Evolutionary conservation across 2,888 invertebrate species (phyloP).

Genomic region (Sylvicola cinctus): DNA sequence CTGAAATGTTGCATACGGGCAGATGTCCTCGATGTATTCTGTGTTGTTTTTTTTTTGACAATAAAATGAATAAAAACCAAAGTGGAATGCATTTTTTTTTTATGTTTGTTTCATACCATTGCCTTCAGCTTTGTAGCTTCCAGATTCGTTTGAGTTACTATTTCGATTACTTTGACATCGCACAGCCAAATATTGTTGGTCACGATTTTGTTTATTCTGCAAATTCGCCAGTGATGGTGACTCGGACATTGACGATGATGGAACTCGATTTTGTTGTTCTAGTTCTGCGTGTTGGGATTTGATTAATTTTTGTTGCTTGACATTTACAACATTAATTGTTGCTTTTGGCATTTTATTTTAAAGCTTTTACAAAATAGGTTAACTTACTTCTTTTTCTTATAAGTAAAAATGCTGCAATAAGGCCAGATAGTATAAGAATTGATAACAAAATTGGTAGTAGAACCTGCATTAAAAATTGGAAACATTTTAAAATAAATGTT

Average conservation of each 20-base stretch:
- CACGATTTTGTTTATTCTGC: conserved; percentile 61
- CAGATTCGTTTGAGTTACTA: conserved; percentile 28
- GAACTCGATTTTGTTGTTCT: conserved; percentile 24
- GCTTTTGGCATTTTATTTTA: neutral
- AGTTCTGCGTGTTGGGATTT: conserved; percentile 25
- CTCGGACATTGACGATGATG: conserved; percentile 38
- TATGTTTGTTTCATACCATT: conserved; percentile 13
- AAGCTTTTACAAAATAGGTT: neutral
- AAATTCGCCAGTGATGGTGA: conserved; percentile 58
- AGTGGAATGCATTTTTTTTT: conserved; percentile 16
- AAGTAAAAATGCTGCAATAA: conserved; percentile 46
- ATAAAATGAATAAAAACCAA: neutral
- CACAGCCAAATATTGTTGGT: conserved; percentile 55
- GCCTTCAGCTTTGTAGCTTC: conserved; percentile 32
- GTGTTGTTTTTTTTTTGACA: conserved; percentile 13
- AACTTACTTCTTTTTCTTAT: conserved; percentile 47
- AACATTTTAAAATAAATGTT: neutral
- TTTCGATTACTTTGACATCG: conserved; percentile 26
- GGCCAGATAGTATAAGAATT: conserved; percentile 39
- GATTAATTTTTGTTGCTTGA: neutral
- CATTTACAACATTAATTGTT: no score
- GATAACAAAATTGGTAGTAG: conserved; percentile 44
- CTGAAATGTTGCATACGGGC: conserved; percentile 84
- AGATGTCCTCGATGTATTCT: conserved; percentile 85
- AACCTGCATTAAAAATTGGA: conserved; percentile 19